Evolutionary conservation across 1,140 invertebrate genomes (phyloP).

Genomic region (Himalopsyche phryganea): DNA sequence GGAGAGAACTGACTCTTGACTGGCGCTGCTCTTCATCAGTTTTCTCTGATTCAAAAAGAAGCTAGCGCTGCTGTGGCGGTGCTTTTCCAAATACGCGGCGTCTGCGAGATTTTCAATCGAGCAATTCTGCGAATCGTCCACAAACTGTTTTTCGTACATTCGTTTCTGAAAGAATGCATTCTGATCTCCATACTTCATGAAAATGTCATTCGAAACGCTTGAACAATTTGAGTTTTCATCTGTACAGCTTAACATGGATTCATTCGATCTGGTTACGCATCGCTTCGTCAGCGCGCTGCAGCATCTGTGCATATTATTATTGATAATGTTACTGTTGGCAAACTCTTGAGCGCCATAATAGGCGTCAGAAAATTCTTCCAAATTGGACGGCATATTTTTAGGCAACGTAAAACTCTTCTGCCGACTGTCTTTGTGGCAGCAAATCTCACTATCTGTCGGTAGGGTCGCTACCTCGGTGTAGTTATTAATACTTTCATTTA

Average conservation of each 20-base stretch:
- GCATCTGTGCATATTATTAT: slow-evolving; percentile 46
- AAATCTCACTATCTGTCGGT: background rate
- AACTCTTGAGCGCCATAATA: slow-evolving; percentile 27
- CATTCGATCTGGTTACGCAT: slow-evolving; percentile 50
- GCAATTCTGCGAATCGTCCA: slow-evolving; percentile 49
- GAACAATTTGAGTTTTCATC: slow-evolving; percentile 51
- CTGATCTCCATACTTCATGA: slow-evolving; percentile 51
- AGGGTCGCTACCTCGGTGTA: slow-evolving; percentile 20
- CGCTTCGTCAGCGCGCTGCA: slow-evolving; percentile 50
- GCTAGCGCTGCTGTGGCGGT: slow-evolving; percentile 60
- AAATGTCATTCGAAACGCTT: slow-evolving; percentile 52
- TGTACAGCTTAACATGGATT: slow-evolving; percentile 43
- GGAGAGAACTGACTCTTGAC: slow-evolving; percentile 73
- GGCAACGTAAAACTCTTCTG: slow-evolving; percentile 51
- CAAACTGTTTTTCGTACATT: slow-evolving; percentile 43
- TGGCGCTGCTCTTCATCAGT: slow-evolving; percentile 52
- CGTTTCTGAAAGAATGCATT: slow-evolving; percentile 49
- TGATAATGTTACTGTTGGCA: slow-evolving; percentile 35
- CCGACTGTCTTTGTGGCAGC: slow-evolving; percentile 8
- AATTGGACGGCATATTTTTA: slow-evolving; percentile 51
- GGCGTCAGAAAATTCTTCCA: slow-evolving; percentile 37
- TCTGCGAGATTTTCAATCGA: slow-evolving; percentile 49
- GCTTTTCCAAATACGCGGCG: slow-evolving; percentile 47
- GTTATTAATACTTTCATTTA: slow-evolving; percentile 41
- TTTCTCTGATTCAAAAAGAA: slow-evolving; percentile 63